Base-by-base conservation (phyloP, 30 jellyfish, hydroid and myxozoan species). In the Hydractinia echinata region DNA sequence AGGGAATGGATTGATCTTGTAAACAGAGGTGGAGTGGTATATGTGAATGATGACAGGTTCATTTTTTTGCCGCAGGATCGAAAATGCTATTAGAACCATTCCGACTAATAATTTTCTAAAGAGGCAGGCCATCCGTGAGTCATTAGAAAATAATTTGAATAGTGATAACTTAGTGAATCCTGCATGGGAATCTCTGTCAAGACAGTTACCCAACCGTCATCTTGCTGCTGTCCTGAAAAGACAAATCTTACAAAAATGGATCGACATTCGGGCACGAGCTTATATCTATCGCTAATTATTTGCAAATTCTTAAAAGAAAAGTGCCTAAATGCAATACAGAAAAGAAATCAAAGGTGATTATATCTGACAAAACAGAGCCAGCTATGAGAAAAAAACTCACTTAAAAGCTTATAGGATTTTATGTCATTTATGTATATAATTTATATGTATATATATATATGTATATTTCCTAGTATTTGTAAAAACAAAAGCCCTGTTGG, bases 241-340 rank as follows among this genome's bases (percentile, higher is more conserved):
- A 44, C 80, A 70, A 70, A 70, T 70, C 48, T 18, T 70, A 18
- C n/a, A 44, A 19, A 70, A 70, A 51, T 70, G 80, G 80, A 70
- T 70, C 21, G 80, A 70, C 48, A 15, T 70, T 19, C 21, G 80
- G n/a, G 13, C 21, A 14, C 54, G 48, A 18, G 80, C 80, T 20
- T 70, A 15, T 70, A 51, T 70, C 51, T 18, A 49, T 18, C n/a
- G n/a, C n/a, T n/a, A 49, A 54, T 19, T 70, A 70, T 49, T 4
- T 70, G n/a, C 80, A 70, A 51, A 70, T 70, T 70, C 48, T 18
- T 15, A 70, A 51, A 70, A 70, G 80, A 56, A 70, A 70, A 70
- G 21, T 49, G 5, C 21, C 21, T 70, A 7, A 18, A 49, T n/a
- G n/a, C n/a, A 51, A 70, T 70, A 56, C 73, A 62, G 73, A 39